Evolutionary conservation across 1,140 invertebrate species (phyloP).

Genomic region (Stegodyphus mimosarum): DNA sequence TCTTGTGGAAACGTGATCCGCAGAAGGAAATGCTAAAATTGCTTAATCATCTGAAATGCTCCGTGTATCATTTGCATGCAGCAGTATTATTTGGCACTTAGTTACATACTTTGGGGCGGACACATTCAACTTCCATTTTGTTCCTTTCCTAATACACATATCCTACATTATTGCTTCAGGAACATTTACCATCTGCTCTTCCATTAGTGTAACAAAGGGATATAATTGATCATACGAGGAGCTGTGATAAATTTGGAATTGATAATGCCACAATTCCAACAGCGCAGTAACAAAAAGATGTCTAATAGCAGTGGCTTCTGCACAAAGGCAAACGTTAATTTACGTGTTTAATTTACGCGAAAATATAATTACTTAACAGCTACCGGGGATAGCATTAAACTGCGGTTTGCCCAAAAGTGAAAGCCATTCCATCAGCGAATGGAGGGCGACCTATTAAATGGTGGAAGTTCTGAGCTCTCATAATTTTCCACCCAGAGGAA

Average conservation of each 20-base stretch:
- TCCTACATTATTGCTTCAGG: neutral
- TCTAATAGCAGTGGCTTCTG: neutral
- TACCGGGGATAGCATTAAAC: neutral
- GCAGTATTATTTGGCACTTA: no score
- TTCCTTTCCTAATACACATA: neutral
- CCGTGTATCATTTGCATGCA: no score
- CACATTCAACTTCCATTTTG: no score
- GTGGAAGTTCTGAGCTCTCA: no score
- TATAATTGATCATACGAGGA: constrained; percentile 28
- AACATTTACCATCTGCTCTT: constrained; percentile 7
- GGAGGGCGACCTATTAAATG: no score
- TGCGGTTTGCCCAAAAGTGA: neutral
- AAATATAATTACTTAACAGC: constrained; percentile 55
- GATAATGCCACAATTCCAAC: constrained; percentile 14
- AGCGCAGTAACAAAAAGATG: no score
- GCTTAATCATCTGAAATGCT: no score
- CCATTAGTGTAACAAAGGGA: constrained; percentile 45
- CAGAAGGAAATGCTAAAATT: no score
- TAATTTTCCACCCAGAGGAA: no score
- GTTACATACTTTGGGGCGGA: no score
- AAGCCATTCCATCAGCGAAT: neutral
- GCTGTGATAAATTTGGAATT: constrained; percentile 36
- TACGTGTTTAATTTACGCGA: constrained; percentile 29
- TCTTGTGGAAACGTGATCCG: no score
- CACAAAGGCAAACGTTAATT: constrained; percentile 31